Percentiles rank a stretch among this genome's conserved stretches.
These are phyloP conservation scores for Poeciliopsis infans DNA, from an alignment of 2,797 vertebrate species.

Conservation along the genomic window DNA sequence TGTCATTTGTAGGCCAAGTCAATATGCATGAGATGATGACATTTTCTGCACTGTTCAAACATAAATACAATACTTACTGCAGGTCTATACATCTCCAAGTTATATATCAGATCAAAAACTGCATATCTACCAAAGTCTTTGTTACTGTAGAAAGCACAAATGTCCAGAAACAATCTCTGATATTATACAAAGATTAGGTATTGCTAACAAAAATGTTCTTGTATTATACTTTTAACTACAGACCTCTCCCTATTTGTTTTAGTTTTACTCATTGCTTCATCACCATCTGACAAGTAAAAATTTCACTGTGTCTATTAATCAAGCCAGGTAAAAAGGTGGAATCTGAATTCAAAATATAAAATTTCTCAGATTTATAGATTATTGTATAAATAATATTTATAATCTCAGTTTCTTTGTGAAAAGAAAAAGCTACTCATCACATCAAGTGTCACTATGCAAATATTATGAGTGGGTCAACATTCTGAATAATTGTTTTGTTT, in stretches of 20 bases:
- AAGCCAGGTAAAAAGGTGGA: background rate
- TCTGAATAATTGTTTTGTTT: background rate
- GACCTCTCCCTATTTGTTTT: background rate
- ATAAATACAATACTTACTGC: background rate
- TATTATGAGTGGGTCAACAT: background rate
- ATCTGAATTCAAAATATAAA: too few relatives aligned
- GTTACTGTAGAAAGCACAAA: background rate
- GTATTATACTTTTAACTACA: background rate
- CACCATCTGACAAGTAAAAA: background rate
- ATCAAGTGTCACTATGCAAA: background rate
- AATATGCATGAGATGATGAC: background rate
- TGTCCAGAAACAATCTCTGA: background rate
- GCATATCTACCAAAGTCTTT: background rate
- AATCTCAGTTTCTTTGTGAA: background rate
- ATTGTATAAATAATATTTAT: background rate
- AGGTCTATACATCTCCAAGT: background rate
- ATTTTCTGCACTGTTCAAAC: background rate
- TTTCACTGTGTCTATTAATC: background rate
- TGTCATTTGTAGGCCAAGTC: background rate
- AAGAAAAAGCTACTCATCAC: background rate
- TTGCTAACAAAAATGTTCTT: background rate
- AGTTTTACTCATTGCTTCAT: background rate
- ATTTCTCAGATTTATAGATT: background rate
- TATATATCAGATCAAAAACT: background rate
- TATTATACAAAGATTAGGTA: background rate